phyloP scores from a whole-genome alignment of 2,797 vertebrate species.

The Diceros bicornis region DNA sequence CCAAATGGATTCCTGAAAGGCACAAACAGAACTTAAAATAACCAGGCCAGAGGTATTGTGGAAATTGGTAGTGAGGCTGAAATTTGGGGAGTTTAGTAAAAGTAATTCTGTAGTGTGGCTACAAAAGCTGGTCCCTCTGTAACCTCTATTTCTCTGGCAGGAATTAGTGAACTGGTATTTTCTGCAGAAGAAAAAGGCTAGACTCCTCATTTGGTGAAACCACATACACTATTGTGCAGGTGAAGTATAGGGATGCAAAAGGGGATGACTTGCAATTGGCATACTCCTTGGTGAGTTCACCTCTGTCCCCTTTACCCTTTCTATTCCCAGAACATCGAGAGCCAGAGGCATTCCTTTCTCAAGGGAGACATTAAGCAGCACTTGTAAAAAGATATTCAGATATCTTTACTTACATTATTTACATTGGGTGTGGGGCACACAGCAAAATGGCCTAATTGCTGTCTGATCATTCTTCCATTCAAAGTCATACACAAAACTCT shows the following conservation, averaged over 20 bases:
- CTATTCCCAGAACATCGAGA: not conserved
- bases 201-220: not conserved
- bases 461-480: not conserved
- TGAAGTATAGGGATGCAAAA: not conserved
- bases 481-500: not conserved
- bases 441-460: not conserved
- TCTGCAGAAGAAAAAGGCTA: not conserved
- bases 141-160: not conserved
- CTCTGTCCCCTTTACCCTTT: not conserved
- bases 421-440: not conserved
- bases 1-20: not conserved
- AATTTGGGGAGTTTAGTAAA: not conserved
- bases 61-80: not conserved
- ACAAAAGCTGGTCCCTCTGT: not conserved
- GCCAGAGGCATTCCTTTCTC: not conserved
- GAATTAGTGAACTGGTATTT: not conserved
- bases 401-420: too few species aligned
- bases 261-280: not conserved
- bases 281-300: not conserved
- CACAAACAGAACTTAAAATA: not conserved
- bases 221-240: accelerated
- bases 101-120: not conserved
- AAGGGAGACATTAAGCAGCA: not conserved
- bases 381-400: not conserved
- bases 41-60: not conserved